These are phyloP conservation scores for Ophion ellenae DNA, from an alignment of 2,888 invertebrate species.

Conservation along the genomic window DNA sequence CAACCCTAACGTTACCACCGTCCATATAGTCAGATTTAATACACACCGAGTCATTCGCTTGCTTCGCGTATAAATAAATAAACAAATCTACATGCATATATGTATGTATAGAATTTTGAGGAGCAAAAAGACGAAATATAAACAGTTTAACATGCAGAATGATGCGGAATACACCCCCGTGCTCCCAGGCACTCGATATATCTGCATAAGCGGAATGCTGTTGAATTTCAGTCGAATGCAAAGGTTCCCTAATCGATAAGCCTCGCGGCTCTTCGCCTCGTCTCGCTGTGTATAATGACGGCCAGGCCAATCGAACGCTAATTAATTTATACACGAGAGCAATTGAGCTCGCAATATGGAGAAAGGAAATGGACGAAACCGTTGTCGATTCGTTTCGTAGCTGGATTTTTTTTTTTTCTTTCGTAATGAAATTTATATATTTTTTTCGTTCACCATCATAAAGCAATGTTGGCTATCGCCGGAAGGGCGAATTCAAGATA, in stretches of 20 bases:
- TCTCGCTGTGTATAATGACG: constrained; percentile 26
- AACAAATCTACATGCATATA: background rate
- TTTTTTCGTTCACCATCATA: background rate
- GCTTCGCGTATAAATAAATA: background rate
- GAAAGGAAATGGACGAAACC: constrained; percentile 13
- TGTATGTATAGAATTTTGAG: background rate
- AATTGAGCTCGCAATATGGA: constrained; percentile 26
- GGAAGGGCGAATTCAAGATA: background rate
- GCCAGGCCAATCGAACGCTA: constrained; percentile 24
- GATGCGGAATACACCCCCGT: constrained; percentile 21
- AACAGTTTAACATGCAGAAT: constrained; percentile 21
- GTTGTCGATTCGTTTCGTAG: background rate
- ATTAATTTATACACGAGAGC: constrained; percentile 36
- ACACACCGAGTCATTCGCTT: background rate
- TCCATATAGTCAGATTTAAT: background rate
- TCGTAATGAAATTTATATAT: background rate
- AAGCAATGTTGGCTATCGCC: background rate
- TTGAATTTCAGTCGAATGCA: constrained; percentile 48
- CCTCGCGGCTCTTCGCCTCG: constrained; percentile 36
- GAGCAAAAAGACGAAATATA: background rate
- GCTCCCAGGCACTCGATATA: constrained; percentile 15
- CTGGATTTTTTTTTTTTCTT: constrained; percentile 7
- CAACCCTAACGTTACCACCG: background rate
- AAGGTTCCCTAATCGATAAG: constrained; percentile 61
- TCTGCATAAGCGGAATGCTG: constrained; percentile 47